Conservation (phyloP, 2,888 invertebrate species). For the Drosophila eohydei region DNA sequence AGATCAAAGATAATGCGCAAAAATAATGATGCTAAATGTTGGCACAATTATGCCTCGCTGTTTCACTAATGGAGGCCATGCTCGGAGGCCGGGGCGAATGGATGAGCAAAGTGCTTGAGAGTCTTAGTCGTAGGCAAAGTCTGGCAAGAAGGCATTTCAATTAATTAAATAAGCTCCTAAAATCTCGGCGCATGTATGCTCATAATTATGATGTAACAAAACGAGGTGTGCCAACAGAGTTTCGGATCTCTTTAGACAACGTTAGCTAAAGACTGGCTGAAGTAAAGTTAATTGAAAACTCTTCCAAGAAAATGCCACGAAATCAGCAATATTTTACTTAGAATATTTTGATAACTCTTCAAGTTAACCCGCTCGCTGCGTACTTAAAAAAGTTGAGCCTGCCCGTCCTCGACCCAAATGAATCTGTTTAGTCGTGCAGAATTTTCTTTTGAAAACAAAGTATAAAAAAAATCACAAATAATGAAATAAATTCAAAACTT, state of each 20-base stretch:
- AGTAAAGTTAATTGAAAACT: not conserved
- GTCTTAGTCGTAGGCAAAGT: conserved; percentile 2
- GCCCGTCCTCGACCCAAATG: conserved; percentile 19
- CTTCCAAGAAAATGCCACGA: not conserved
- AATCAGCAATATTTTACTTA: not conserved
- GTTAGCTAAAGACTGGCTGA: no score
- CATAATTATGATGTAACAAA: conserved; percentile 24
- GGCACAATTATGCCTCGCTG: conserved; percentile 68
- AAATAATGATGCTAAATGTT: conserved; percentile 74
- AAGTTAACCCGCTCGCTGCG: conserved; percentile 4
- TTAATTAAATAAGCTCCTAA: conserved; percentile 55
- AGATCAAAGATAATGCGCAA: conserved; percentile 73
- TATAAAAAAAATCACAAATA: conserved; percentile 8
- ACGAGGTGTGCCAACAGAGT: conserved; percentile 10
- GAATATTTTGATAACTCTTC: conserved; percentile 1
- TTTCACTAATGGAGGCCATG: conserved; percentile 50
- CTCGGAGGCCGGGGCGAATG: conserved; percentile 2
- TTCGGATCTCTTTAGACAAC: not conserved
- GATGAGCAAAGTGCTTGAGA: conserved; percentile 7
- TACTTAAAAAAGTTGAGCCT: conserved; percentile 27
- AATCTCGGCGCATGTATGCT: conserved; percentile 28
- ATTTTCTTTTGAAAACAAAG: conserved; percentile 40
- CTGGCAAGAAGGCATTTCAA: conserved; percentile 48
- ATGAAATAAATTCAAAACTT: conserved; percentile 50
- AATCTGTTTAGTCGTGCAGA: conserved; percentile 55